Conservation (phyloP, 2,888 invertebrate species). For the Agrilus mali region DNA sequence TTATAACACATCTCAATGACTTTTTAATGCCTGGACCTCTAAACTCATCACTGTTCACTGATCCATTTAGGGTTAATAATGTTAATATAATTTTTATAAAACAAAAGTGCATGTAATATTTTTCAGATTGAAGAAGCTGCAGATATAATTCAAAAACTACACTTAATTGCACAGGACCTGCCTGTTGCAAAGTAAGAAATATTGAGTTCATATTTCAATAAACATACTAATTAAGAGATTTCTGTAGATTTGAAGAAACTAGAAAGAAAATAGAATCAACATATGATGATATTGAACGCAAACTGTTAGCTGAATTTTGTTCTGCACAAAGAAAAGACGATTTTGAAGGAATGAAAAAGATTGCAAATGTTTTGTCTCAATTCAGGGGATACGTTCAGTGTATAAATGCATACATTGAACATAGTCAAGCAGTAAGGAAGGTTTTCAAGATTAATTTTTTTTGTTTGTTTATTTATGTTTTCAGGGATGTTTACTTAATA, state of each 20-base stretch:
- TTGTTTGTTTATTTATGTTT: conserved; percentile 18
- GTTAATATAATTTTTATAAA: not conserved
- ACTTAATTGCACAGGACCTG: conserved; percentile 89
- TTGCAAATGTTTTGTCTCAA: conserved; percentile 83
- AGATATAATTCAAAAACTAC: conserved; percentile 92
- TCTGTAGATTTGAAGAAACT: conserved; percentile 57
- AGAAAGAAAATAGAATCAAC: conserved; percentile 77
- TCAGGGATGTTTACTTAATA: conserved; percentile 71
- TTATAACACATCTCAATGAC: conserved; percentile 85
- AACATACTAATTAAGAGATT: conserved; percentile 3
- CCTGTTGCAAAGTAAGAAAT: conserved; percentile 59
- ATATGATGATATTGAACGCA: conserved; percentile 80
- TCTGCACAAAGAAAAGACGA: conserved; percentile 78
- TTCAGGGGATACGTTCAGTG: conserved; percentile 96
- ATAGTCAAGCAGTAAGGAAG: conserved; percentile 72
- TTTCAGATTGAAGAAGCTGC: conserved; percentile 83
- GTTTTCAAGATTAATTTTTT: not conserved
- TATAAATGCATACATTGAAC: conserved; percentile 93
- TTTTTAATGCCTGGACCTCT: conserved; percentile 80
- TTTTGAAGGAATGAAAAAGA: conserved; percentile 79
- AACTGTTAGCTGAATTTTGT: conserved; percentile 89
- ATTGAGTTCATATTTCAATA: not conserved
- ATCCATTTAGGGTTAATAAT: conserved; percentile 55
- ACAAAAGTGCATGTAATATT: conserved; percentile 10
- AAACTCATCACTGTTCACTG: conserved; percentile 75